Conservation (phyloP, 2,113 vertebrate species). For the Xiphophorus hellerii region DNA sequence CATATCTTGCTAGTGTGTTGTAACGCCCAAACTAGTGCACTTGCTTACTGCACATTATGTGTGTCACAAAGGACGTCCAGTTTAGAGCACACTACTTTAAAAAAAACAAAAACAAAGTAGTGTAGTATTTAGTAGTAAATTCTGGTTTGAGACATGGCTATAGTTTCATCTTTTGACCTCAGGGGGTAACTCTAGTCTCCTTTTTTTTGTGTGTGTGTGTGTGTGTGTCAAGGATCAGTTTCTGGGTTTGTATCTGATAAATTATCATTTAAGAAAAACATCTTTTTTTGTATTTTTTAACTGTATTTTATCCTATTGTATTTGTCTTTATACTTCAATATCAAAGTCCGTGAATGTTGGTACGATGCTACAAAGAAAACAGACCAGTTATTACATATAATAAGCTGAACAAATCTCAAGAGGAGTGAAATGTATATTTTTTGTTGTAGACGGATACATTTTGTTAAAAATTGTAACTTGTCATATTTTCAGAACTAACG, state of each 20-base stretch:
- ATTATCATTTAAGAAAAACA: constrained; percentile 70
- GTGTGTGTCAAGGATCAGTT: constrained; percentile 73
- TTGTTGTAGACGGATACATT: constrained; percentile 57
- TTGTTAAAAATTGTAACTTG: constrained; percentile 63
- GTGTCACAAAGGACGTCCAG: constrained; percentile 53
- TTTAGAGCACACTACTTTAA: constrained; percentile 52
- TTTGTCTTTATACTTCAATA: constrained; percentile 82
- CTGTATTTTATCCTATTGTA: constrained; percentile 80
- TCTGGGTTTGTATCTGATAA: constrained; percentile 73
- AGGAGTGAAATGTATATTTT: constrained; percentile 46
- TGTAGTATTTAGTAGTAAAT: constrained; percentile 47
- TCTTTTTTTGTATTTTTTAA: constrained; percentile 75
- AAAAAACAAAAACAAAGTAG: constrained; percentile 20
- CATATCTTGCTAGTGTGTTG: constrained; percentile 56
- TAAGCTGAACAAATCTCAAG: constrained; percentile 78
- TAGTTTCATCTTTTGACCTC: constrained; percentile 78
- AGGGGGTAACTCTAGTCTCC: constrained; percentile 74
- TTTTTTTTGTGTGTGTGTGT: constrained; percentile 8
- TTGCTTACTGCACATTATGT: constrained; percentile 45
- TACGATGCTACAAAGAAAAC: constrained; percentile 72
- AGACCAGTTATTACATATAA: constrained; percentile 72
- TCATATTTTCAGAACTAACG: constrained; percentile 72
- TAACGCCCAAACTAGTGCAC: constrained; percentile 65
- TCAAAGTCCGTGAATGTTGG: constrained; percentile 79
- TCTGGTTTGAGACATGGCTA: constrained; percentile 60